Percentiles rank a stretch among this genome's conserved stretches.
Conservation (phyloP, 2,113 vertebrate genomes). For the Syrmaticus mikado region DNA sequence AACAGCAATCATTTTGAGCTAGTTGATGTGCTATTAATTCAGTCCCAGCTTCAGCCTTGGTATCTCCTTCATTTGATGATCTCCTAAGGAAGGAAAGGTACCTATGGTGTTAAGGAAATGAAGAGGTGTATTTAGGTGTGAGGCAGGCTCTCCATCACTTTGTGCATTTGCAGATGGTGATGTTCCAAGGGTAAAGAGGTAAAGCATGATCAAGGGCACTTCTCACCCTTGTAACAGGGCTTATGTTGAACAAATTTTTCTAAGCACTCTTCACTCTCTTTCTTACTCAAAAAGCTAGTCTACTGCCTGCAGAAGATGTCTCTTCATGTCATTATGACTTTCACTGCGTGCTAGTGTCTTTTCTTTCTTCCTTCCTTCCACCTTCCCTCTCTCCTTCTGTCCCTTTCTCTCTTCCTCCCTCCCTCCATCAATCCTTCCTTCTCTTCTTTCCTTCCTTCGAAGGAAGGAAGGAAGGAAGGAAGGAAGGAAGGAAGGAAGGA, state of each 20-base stretch:
- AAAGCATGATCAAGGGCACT: background rate
- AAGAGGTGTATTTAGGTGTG: fast-evolving
- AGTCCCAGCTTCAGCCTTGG: background rate
- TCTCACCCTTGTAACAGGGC: background rate
- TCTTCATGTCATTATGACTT: background rate
- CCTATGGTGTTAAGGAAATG: background rate
- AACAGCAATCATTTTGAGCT: background rate
- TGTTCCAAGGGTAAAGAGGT: background rate
- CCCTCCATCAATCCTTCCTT: background rate
- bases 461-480: no score
- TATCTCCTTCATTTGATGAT: background rate
- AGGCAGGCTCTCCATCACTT: background rate
- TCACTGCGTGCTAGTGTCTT: background rate
- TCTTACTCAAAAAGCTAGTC: background rate
- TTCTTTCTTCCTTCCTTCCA: background rate
- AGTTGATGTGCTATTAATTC: background rate
- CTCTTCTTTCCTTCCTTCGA: no score
- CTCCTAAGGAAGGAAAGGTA: background rate
- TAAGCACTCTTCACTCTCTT: background rate
- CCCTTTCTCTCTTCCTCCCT: background rate
- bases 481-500: no score
- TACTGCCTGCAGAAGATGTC: background rate
- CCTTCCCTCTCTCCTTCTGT: background rate
- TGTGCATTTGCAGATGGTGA: background rate
- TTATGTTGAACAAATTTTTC: background rate